These are phyloP conservation scores for Ibidorhyncha struthersii DNA, from an alignment of 2,113 vertebrate species.

Conservation along the genomic window DNA sequence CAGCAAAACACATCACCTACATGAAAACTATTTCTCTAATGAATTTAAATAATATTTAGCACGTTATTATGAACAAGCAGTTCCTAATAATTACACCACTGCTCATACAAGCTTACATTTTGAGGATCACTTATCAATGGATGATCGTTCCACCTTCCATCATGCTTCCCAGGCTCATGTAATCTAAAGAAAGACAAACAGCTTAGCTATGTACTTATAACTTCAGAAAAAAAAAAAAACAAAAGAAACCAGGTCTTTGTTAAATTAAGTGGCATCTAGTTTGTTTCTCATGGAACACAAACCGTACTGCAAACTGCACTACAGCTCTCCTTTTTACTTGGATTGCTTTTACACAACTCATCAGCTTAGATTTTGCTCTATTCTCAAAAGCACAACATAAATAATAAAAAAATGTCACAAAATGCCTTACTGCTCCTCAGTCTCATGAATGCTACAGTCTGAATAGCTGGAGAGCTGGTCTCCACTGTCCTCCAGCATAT, in stretches of 20 bases:
- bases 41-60: not conserved
- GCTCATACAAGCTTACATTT: conserved; percentile 62
- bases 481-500: conserved; percentile 93
- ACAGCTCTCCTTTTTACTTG: not conserved
- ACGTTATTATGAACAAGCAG: not conserved
- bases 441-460: conserved; percentile 76
- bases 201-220: not conserved
- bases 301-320: not conserved
- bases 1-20: not conserved
- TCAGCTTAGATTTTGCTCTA: not conserved
- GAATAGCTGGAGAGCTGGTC: conserved; percentile 86
- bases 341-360: not conserved
- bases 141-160: conserved; percentile 75
- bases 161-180: conserved; percentile 71
- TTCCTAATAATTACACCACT: not conserved
- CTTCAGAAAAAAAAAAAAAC: not conserved
- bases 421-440: conserved; percentile 78
- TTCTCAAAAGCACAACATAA: not conserved
- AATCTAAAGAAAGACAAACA: conserved; percentile 68
- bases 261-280: not conserved
- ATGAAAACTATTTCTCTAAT: not conserved
- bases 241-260: not conserved
- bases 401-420: not conserved
- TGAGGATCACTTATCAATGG: conserved; percentile 66
- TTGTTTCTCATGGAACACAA: not conserved